Conservation (phyloP, 2,797 vertebrate genomes). For the Cyprinodon diabolis region DNA sequence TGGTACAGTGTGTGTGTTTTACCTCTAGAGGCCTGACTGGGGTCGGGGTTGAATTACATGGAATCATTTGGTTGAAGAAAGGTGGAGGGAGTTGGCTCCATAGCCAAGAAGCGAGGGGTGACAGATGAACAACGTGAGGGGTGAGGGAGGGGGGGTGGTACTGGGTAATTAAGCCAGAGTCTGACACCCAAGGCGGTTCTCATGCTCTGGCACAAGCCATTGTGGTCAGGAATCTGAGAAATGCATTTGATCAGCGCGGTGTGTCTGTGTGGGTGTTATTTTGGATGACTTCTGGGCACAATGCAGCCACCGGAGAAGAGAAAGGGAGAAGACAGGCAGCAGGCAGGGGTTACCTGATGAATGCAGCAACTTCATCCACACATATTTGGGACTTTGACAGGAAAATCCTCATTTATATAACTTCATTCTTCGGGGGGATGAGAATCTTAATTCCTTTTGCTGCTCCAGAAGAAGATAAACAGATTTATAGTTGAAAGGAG, state of each 20-base stretch:
- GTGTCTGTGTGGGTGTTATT: conserved; percentile 59
- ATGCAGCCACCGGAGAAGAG: conserved; percentile 57
- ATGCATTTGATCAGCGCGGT: conserved; percentile 74
- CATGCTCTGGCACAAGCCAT: conserved; percentile 65
- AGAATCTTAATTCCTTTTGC: conserved; percentile 3
- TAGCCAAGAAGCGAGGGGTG: conserved; percentile 48
- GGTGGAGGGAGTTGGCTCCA: conserved; percentile 53
- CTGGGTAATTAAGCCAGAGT: conserved; percentile 59
- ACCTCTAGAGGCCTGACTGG: conserved; percentile 59
- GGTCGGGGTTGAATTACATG: conserved; percentile 68
- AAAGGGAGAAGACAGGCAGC: conserved; percentile 26
- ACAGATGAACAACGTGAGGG: conserved; percentile 53
- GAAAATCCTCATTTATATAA: background rate
- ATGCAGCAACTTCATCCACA: conserved; percentile 27
- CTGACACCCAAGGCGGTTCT: conserved; percentile 67
- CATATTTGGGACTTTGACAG: conserved; percentile 8
- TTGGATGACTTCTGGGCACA: conserved; percentile 57
- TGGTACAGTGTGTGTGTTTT: conserved; percentile 67
- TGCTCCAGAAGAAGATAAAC: conserved; percentile 18
- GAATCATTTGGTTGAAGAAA: conserved; percentile 45
- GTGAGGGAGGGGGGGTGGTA: conserved; percentile 11
- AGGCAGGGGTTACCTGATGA: conserved; percentile 40
- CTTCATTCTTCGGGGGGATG: background rate
- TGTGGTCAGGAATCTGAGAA: conserved; percentile 75
- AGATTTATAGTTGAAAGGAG: conserved; percentile 43